Conservation (phyloP, 1,140 invertebrate genomes). For the Drosophila parvula region DNA sequence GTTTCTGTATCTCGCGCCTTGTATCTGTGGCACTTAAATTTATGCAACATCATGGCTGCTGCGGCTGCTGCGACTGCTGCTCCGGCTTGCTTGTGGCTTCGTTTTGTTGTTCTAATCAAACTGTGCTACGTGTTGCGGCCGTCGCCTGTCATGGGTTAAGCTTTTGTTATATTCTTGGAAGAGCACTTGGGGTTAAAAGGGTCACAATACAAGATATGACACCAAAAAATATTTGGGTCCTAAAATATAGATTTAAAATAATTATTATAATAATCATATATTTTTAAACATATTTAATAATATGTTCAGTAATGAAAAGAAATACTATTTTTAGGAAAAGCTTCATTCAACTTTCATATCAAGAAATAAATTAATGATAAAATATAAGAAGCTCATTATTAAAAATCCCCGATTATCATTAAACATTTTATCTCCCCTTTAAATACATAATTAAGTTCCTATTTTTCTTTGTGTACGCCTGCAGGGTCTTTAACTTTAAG, state of each 20-base stretch:
- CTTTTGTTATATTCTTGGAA: constrained; percentile 24
- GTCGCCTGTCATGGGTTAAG: constrained; percentile 60
- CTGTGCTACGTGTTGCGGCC: constrained; percentile 60
- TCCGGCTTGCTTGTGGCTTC: constrained; percentile 38
- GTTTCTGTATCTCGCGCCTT: constrained; percentile 76
- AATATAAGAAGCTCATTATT: background rate
- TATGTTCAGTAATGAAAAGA: too few relatives aligned
- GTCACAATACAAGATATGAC: background rate
- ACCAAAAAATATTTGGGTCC: too few relatives aligned
- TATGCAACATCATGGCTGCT: constrained; percentile 77
- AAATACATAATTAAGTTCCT: background rate
- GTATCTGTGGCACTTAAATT: constrained; percentile 79
- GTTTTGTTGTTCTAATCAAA: constrained; percentile 80
- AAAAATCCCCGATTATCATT: background rate
- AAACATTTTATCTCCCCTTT: background rate
- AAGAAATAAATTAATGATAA: too few relatives aligned
- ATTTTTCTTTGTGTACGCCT: background rate
- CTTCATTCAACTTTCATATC: too few relatives aligned
- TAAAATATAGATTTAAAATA: too few relatives aligned
- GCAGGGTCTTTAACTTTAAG: background rate
- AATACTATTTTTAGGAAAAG: too few relatives aligned
- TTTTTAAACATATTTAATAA: too few relatives aligned
- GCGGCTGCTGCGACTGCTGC: constrained; percentile 7
- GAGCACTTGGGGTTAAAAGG: background rate
- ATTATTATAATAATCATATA: too few relatives aligned